Conservation (phyloP, 92 coral and sea anemone species). For the Epizoanthus illoricatus region DNA sequence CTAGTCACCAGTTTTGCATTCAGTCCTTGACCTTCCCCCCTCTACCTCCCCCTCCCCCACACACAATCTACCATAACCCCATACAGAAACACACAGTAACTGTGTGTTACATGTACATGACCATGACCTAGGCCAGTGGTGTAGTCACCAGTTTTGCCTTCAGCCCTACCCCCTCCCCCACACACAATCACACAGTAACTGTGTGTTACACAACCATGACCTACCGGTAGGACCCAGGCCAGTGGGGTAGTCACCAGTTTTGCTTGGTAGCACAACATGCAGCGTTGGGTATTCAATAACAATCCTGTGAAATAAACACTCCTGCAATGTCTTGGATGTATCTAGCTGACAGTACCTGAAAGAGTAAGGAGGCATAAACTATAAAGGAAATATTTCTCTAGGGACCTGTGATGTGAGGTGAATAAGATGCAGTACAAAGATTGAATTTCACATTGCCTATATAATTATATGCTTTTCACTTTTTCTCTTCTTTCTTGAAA, state of each 20-base stretch:
- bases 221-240: background rate
- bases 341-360: constrained; percentile 74
- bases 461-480: too few species aligned
- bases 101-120: too few species aligned
- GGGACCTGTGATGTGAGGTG: background rate
- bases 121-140: background rate
- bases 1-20: too few species aligned
- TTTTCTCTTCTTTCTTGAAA: too few species aligned
- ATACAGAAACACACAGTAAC: too few species aligned
- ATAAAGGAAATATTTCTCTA: background rate
- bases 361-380: background rate
- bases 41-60: too few species aligned
- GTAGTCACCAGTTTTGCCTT: constrained; percentile 50
- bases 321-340: constrained; percentile 57
- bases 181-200: too few species aligned
- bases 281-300: constrained; percentile 86
- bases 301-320: constrained; percentile 58
- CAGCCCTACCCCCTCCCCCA: too few species aligned
- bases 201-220: background rate
- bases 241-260: constrained; percentile 42
- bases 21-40: too few species aligned
- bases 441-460: too few species aligned
- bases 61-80: too few species aligned
- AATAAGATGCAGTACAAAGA: background rate
- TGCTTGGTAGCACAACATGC: constrained; percentile 77